These are phyloP conservation scores for Spodoptera litura DNA, from an alignment of 1,140 invertebrate species.

Conservation along the genomic window DNA sequence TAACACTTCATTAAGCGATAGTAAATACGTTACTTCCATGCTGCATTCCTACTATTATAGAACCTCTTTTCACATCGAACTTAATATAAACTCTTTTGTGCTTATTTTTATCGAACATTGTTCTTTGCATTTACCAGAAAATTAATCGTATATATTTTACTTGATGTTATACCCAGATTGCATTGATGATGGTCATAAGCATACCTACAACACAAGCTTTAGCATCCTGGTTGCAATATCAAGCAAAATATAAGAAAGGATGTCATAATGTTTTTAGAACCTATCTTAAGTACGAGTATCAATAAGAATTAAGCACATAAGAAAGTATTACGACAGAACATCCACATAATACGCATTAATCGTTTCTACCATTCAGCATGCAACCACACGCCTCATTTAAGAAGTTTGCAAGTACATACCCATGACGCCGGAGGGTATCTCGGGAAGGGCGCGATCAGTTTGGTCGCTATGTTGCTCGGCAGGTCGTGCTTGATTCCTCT, in stretches of 20 bases:
- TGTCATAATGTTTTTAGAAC: too few relatives aligned
- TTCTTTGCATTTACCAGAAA: too few relatives aligned
- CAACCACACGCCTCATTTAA: constrained; percentile 42
- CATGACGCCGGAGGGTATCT: constrained; percentile 93
- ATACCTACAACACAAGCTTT: too few relatives aligned
- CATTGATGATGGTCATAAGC: too few relatives aligned
- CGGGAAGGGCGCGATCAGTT: constrained; percentile 93
- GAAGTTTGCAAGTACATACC: constrained; percentile 85
- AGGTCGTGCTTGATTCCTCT: constrained; percentile 91
- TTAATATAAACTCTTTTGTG: too few relatives aligned
- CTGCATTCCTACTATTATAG: constrained; percentile 1
- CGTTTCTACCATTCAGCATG: constrained; percentile 39
- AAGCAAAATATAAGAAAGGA: too few relatives aligned
- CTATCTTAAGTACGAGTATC: not conserved
- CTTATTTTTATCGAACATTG: too few relatives aligned
- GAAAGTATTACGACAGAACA: not conserved
- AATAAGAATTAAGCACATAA: not conserved
- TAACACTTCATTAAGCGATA: constrained; percentile 13
- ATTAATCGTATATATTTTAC: too few relatives aligned
- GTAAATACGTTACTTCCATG: constrained; percentile 16
- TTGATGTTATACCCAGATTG: too few relatives aligned
- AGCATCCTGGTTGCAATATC: too few relatives aligned
- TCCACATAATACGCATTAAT: not conserved
- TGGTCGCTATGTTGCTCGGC: constrained; percentile 94
- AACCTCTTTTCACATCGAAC: not conserved